A percentile compares a stretch with the other conserved stretches of the same genome.
These are phyloP conservation scores for Sminthopsis crassicaudata DNA, from an alignment of 2,113 vertebrate genomes.

Conservation along the genomic window DNA sequence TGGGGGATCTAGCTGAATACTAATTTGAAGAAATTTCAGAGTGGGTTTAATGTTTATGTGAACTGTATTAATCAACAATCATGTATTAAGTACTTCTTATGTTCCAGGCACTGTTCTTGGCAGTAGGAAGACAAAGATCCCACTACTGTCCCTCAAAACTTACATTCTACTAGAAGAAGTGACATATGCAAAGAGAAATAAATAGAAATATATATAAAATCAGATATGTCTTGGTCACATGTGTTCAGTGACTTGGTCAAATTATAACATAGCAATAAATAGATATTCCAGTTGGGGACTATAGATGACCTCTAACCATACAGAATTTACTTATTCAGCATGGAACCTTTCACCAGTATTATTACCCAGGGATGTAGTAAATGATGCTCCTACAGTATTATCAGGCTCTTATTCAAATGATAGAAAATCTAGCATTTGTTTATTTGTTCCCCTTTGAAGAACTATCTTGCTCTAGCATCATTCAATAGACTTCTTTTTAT, in stretches of 20 bases:
- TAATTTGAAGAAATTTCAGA: background rate
- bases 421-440: background rate
- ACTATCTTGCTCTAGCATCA: background rate
- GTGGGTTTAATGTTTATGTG: background rate
- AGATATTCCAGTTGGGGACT: background rate
- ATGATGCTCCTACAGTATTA: background rate
- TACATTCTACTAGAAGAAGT: background rate
- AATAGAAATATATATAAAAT: background rate
- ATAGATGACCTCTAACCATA: background rate
- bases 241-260: background rate
- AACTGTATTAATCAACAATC: background rate
- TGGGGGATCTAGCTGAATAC: background rate
- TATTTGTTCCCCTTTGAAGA: background rate
- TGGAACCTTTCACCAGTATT: background rate
- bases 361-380: background rate
- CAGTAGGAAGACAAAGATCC: background rate
- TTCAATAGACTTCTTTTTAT: background rate
- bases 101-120: background rate
- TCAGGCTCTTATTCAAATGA: background rate
- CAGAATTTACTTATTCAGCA: background rate
- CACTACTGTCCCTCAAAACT: background rate
- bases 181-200: background rate
- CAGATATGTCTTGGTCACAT: background rate
- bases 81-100: background rate
- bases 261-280: background rate